Evolutionary conservation across 2,888 invertebrate species (phyloP).

Genomic region (Hoplodrina blanda): DNA sequence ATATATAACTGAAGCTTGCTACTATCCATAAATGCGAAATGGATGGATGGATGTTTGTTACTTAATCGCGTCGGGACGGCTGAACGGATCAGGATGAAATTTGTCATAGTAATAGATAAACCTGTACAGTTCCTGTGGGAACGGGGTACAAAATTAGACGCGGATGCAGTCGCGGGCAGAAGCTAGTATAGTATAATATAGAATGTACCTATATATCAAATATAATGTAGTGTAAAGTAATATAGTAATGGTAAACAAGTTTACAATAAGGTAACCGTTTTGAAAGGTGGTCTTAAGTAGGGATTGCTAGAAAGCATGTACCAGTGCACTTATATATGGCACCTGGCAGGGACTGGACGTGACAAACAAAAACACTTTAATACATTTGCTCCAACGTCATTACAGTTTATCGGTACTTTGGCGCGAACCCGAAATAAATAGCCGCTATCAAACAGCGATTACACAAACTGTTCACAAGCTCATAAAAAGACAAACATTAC

Average conservation of each 20-base stretch:
- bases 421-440: conserved; percentile 81
- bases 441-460: conserved; percentile 85
- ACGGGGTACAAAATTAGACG: too few species aligned
- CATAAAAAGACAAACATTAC: conserved; percentile 84
- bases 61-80: too few species aligned
- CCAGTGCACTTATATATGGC: conserved; percentile 39
- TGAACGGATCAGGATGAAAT: too few species aligned
- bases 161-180: too few species aligned
- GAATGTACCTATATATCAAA: too few species aligned
- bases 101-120: too few species aligned
- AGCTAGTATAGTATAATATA: conserved; percentile 3
- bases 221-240: too few species aligned
- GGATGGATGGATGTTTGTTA: too few species aligned
- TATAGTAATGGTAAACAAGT: neutral
- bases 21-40: too few species aligned
- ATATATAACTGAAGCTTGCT: conserved; percentile 4
- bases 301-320: neutral
- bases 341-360: conserved; percentile 54
- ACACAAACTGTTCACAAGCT: conserved; percentile 85
- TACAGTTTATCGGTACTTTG: conserved; percentile 82
- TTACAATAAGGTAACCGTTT: neutral
- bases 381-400: conserved; percentile 79
- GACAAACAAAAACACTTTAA: conserved; percentile 73
- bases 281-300: neutral
- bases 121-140: too few species aligned